A percentile compares a stretch with the other conserved stretches of the same genome.
Conservation (phyloP, 1,140 invertebrate genomes). For the Venustaconcha ellipsiformis region DNA sequence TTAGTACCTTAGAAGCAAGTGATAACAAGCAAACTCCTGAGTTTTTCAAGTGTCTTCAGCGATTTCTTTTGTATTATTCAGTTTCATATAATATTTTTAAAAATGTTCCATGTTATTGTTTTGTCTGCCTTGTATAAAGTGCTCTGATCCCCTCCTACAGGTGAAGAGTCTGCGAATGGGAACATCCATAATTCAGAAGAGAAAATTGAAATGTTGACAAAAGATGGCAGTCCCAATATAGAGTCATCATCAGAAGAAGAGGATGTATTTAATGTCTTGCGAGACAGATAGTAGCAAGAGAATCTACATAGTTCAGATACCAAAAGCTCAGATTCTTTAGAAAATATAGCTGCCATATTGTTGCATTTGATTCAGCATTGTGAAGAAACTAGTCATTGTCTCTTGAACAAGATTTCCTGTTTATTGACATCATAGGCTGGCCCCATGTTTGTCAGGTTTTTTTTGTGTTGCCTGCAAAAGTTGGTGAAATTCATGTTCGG, state of each 20-base stretch:
- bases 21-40: not conserved
- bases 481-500: too few species aligned
- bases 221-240: slow-evolving; percentile 35
- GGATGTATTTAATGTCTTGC: slow-evolving; percentile 48
- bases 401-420: too few species aligned
- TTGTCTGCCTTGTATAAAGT: not conserved
- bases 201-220: slow-evolving; percentile 49
- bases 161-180: slow-evolving; percentile 2
- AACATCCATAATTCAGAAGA: slow-evolving; percentile 21
- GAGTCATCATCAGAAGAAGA: slow-evolving; percentile 48
- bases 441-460: too few species aligned
- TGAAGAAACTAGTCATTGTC: too few species aligned
- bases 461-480: too few species aligned
- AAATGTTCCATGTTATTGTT: not conserved
- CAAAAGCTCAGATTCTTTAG: too few species aligned
- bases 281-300: slow-evolving; percentile 41
- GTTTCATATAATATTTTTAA: not conserved
- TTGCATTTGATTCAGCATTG: too few species aligned
- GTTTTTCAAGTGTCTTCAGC: not conserved
- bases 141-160: slow-evolving; percentile 1
- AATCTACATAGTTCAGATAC: too few species aligned
- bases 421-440: too few species aligned
- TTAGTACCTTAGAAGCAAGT: too few species aligned
- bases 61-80: not conserved
- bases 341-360: too few species aligned